Conservation (phyloP, 2,888 invertebrate genomes). For the Achlya flavicornis region DNA sequence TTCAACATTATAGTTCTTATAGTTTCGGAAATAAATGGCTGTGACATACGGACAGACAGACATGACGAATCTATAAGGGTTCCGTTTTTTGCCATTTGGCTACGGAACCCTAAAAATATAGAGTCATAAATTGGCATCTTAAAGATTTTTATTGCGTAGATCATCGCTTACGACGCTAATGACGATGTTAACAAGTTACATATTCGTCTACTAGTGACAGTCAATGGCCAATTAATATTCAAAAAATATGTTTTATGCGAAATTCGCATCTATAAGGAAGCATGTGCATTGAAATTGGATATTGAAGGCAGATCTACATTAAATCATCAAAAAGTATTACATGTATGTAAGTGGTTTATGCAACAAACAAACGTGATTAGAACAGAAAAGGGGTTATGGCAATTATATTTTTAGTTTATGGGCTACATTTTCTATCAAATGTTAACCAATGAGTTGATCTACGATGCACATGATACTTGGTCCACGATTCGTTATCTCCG, state of each 20-base stretch:
- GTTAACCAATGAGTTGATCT: not conserved
- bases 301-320: not conserved
- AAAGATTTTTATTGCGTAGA: not conserved
- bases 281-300: not conserved
- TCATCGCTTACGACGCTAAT: not conserved
- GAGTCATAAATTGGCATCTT: not conserved
- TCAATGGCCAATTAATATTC: not conserved
- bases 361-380: not conserved
- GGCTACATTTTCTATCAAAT: not conserved
- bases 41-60: no score
- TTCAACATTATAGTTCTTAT: no score
- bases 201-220: not conserved
- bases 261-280: conserved; percentile 7
- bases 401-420: not conserved
- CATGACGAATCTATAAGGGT: no score
- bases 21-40: no score
- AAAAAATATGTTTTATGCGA: not conserved
- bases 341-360: not conserved
- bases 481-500: not conserved
- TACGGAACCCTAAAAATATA: not conserved
- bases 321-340: not conserved
- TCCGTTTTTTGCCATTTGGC: no score
- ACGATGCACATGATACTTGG: not conserved
- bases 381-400: not conserved
- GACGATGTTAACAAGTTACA: not conserved